These are phyloP conservation scores for Poeciliopsis infans DNA, from an alignment of 2,797 vertebrate species.

Conservation along the genomic window DNA sequence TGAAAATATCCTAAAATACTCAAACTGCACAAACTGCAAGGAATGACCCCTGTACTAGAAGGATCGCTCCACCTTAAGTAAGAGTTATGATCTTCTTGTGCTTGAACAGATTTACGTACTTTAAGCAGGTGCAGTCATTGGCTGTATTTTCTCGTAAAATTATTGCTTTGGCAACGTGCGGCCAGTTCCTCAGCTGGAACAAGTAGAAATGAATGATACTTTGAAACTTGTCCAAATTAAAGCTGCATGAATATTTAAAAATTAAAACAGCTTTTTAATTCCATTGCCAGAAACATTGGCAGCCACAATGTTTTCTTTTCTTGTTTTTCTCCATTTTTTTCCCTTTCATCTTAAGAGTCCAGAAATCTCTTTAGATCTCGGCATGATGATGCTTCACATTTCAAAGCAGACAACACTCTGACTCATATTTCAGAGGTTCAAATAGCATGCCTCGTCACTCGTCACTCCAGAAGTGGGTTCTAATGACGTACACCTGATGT, in stretches of 20 bases:
- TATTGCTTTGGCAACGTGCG: not conserved
- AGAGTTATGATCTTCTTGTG: not conserved
- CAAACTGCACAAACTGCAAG: too few species aligned
- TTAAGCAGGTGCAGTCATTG: not conserved
- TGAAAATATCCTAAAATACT: too few species aligned
- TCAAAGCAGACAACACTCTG: not conserved
- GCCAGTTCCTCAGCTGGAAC: not conserved
- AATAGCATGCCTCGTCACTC: not conserved
- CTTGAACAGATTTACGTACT: not conserved
- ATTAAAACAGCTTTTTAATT: not conserved
- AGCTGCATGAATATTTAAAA: not conserved
- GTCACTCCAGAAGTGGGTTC: not conserved
- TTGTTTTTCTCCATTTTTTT: not conserved
- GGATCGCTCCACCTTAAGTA: too few species aligned
- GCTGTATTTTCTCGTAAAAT: not conserved
- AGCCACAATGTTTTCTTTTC: not conserved
- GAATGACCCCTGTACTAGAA: too few species aligned
- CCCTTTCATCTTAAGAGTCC: not conserved
- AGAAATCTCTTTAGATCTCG: not conserved
- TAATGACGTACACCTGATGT: not conserved
- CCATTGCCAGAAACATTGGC: not conserved
- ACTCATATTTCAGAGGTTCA: not conserved
- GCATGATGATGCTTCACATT: slow-evolving; percentile 8
- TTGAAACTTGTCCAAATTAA: not conserved
- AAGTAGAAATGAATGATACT: not conserved